phyloP scores from a whole-genome alignment of 2,797 vertebrate genomes.

The Hydrocynus forskahlii region DNA sequence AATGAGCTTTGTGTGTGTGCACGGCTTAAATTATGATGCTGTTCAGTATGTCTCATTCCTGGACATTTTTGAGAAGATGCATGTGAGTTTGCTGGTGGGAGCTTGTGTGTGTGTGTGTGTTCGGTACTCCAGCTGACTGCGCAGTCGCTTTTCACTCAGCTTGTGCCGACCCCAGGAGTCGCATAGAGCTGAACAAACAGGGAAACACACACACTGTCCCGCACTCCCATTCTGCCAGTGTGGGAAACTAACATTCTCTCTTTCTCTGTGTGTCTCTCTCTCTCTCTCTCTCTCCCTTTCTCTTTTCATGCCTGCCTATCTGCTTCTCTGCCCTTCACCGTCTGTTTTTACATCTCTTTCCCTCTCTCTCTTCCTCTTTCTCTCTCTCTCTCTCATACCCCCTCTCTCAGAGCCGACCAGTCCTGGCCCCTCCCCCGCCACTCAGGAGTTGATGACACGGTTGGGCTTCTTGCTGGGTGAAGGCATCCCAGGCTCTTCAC shows the following conservation, averaged over 20 bases:
- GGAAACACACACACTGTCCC: slow-evolving; percentile 28
- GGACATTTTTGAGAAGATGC: not conserved
- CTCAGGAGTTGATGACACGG: slow-evolving; percentile 98
- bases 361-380: slow-evolving; percentile 26
- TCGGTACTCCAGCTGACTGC: slow-evolving; percentile 4
- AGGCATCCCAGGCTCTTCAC: slow-evolving; percentile 92
- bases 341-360: slow-evolving; percentile 23
- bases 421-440: slow-evolving; percentile 91
- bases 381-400: slow-evolving; percentile 43
- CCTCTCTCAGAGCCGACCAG: slow-evolving; percentile 76
- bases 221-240: slow-evolving; percentile 23
- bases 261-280: slow-evolving; percentile 33
- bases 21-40: not conserved
- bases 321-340: slow-evolving; percentile 10
- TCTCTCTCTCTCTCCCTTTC: not conserved
- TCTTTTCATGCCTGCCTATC: not conserved
- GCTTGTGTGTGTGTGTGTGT: not conserved
- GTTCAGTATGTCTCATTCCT: slow-evolving; percentile 32
- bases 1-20: slow-evolving; percentile 60
- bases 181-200: slow-evolving; percentile 33
- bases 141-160: slow-evolving; percentile 3
- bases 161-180: slow-evolving; percentile 8
- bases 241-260: slow-evolving; percentile 21
- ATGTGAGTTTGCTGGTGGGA: slow-evolving; percentile 8
- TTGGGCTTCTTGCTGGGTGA: slow-evolving; percentile 97